phyloP scores from a whole-genome alignment of 2,113 vertebrate species.

The Mionectes macconnelli region DNA sequence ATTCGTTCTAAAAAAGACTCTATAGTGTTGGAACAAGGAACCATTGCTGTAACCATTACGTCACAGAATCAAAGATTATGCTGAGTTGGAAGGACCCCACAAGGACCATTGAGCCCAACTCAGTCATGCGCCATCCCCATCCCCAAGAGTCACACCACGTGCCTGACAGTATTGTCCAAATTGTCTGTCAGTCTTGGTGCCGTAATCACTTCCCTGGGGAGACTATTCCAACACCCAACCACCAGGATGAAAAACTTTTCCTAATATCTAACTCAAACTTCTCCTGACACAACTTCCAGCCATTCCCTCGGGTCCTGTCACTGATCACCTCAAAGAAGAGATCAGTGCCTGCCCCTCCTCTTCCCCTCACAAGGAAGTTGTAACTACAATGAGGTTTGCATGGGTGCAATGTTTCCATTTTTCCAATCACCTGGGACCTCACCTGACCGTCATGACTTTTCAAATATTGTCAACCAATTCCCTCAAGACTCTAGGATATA shows the following conservation, averaged over 20 bases:
- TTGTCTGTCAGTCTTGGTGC: neutral
- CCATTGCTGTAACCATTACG: neutral
- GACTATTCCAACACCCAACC: neutral
- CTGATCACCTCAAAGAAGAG: too few species aligned
- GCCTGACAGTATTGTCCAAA: neutral
- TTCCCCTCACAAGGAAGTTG: too few species aligned
- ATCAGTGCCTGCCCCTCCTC: neutral
- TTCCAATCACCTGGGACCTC: neutral
- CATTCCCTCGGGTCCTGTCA: neutral
- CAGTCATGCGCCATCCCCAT: neutral
- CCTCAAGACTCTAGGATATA: neutral
- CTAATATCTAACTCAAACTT: neutral
- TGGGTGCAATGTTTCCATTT: neutral
- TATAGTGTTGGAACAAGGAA: accelerated
- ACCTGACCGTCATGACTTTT: neutral
- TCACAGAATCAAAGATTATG: neutral
- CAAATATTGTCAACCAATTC: neutral
- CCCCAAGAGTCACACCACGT: neutral
- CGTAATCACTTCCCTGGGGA: neutral
- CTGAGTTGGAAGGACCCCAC: neutral
- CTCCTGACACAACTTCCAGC: neutral
- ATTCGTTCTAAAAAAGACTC: neutral
- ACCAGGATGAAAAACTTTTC: neutral
- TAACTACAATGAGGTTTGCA: neutral
- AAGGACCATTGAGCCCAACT: neutral